A percentile compares a stretch with the other conserved stretches of the same genome.
Evolutionary conservation across 2,797 vertebrate genomes (phyloP).

Genomic region (Lagorchestes hirsutus): DNA sequence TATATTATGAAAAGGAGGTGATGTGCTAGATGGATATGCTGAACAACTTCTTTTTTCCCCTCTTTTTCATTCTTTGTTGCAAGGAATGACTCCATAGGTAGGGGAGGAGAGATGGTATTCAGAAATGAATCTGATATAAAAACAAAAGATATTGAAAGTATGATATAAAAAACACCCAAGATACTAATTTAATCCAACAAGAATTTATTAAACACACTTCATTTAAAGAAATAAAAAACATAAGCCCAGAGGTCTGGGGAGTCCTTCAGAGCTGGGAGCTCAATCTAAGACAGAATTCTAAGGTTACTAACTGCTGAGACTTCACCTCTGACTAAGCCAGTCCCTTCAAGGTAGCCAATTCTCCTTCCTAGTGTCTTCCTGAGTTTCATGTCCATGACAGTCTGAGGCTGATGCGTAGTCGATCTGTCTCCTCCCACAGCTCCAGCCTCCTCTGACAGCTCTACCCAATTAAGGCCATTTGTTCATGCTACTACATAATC

Average conservation of each 20-base stretch:
- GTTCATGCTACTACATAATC: conserved; percentile 25
- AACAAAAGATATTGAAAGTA: background rate
- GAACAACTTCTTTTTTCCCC: background rate
- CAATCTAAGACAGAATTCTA: background rate
- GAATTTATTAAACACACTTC: conserved; percentile 12
- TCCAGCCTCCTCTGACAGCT: conserved; percentile 47
- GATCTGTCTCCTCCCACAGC: background rate
- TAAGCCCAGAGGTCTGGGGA: conserved; percentile 10
- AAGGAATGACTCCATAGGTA: background rate
- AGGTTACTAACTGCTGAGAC: background rate
- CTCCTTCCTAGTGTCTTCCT: background rate
- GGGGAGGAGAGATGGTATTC: background rate
- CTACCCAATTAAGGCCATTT: conserved; percentile 32
- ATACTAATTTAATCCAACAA: conserved; percentile 24
- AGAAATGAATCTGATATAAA: background rate
- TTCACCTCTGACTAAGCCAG: background rate
- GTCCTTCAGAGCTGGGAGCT: background rate
- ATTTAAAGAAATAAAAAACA: background rate
- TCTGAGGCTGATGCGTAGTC: background rate
- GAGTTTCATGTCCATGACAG: background rate
- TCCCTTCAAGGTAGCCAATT: background rate
- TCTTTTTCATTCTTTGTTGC: background rate
- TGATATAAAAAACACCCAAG: background rate
- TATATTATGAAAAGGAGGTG: background rate
- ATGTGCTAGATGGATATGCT: background rate